Conservation (phyloP, 2,888 invertebrate species). For the Frankliniella intonsa region DNA sequence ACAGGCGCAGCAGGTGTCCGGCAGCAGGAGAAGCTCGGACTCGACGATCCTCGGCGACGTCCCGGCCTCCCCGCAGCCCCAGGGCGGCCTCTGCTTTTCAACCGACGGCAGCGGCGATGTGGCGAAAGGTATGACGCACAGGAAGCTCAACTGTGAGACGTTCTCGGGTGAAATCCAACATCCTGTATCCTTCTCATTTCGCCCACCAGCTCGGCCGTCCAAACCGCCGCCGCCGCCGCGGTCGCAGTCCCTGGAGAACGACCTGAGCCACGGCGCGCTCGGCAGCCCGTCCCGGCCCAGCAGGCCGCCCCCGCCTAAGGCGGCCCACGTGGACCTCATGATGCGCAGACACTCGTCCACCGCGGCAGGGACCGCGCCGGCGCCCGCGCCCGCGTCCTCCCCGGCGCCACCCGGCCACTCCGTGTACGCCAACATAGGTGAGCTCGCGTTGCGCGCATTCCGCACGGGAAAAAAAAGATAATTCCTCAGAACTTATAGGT, state of each 20-base stretch:
- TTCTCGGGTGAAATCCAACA: not conserved
- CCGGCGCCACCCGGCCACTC: constrained; percentile 44
- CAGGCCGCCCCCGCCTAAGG: constrained; percentile 70
- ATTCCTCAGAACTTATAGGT: too few species aligned
- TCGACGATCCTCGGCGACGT: not conserved
- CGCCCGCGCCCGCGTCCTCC: constrained; percentile 43
- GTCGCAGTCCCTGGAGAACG: constrained; percentile 52
- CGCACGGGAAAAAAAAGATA: too few species aligned
- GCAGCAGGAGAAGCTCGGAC: constrained; percentile 36
- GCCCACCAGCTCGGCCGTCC: constrained; percentile 50
- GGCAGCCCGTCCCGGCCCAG: constrained; percentile 56
- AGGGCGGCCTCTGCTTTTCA: constrained; percentile 31
- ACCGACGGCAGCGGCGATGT: not conserved
- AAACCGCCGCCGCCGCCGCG: constrained; percentile 78
- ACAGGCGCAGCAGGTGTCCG: constrained; percentile 34
- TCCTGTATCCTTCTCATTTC: not conserved
- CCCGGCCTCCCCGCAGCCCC: not conserved
- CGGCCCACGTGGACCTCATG: constrained; percentile 47
- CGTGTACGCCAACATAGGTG: constrained; percentile 46
- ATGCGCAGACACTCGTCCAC: constrained; percentile 50
- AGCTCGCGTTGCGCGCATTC: constrained; percentile 28
- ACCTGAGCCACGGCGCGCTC: constrained; percentile 53
- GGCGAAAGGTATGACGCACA: not conserved
- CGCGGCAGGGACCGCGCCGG: constrained; percentile 43
- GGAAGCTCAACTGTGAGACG: too few species aligned